These are phyloP conservation scores for Dinocampus coccinellae DNA, from an alignment of 2,888 invertebrate genomes.

Conservation along the genomic window DNA sequence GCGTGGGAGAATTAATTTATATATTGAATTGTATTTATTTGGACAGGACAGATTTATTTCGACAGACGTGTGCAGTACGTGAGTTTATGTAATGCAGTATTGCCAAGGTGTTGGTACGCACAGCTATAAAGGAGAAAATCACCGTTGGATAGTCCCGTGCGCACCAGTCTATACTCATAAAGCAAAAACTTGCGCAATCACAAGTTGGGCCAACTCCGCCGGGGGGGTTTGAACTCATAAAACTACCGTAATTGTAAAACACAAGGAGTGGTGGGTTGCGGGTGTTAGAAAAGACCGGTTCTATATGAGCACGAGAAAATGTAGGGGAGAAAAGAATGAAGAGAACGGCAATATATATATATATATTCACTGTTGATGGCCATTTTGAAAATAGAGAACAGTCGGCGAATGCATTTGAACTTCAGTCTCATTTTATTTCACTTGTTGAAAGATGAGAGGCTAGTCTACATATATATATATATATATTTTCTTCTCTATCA, in stretches of 20 bases:
- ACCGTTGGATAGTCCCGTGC: conserved; percentile 52
- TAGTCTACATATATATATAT: conserved; percentile 22
- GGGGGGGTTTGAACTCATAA: conserved; percentile 62
- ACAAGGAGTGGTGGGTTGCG: conserved; percentile 50
- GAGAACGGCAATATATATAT: too few relatives aligned
- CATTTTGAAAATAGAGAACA: background rate
- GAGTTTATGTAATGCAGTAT: conserved; percentile 25
- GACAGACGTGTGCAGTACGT: conserved; percentile 8
- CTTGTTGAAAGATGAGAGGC: conserved; percentile 58
- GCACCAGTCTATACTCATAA: conserved; percentile 58
- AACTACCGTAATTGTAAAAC: conserved; percentile 66
- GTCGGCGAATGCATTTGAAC: conserved; percentile 26
- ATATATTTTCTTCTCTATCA: conserved; percentile 18
- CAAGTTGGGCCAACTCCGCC: conserved; percentile 62
- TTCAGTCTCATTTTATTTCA: conserved; percentile 54
- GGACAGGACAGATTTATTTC: conserved; percentile 18
- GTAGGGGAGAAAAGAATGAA: too few relatives aligned
- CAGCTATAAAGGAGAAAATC: conserved; percentile 53
- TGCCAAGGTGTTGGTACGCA: conserved; percentile 40
- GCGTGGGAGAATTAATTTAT: conserved; percentile 20
- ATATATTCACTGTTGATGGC: background rate
- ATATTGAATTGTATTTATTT: conserved; percentile 21
- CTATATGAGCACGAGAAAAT: background rate
- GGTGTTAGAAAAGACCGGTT: background rate
- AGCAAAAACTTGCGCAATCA: conserved; percentile 66